Percentiles rank a stretch among this genome's conserved stretches.
Conservation (phyloP, 2,113 vertebrate genomes). For the Struthio camelus region DNA sequence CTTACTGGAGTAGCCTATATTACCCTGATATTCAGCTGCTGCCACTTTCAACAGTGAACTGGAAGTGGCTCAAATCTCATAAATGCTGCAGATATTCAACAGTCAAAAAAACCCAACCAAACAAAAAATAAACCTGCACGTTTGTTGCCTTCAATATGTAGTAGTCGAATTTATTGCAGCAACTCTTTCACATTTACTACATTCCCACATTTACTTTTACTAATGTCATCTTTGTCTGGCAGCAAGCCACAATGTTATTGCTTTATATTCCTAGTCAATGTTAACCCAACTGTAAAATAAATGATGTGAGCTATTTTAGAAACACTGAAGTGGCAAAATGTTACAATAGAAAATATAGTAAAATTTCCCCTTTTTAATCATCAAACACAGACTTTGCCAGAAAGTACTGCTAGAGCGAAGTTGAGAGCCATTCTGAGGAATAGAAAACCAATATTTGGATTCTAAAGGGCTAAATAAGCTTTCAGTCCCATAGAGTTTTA, state of each 20-base stretch:
- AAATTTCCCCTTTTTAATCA: background rate
- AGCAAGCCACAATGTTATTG: background rate
- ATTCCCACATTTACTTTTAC: background rate
- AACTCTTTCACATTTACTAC: background rate
- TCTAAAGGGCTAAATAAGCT: background rate
- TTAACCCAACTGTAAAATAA: slow-evolving; percentile 53
- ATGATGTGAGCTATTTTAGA: slow-evolving; percentile 40
- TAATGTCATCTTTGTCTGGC: background rate
- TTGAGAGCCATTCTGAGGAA: background rate
- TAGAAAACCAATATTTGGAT: background rate
- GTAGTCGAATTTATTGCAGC: background rate
- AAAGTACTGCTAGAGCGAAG: background rate
- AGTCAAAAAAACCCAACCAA: background rate
- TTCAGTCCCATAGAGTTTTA: background rate
- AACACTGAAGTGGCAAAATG: slow-evolving; percentile 41
- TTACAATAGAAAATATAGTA: background rate
- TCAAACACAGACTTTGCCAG: background rate
- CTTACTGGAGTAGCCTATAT: background rate
- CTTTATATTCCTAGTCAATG: slow-evolving; percentile 33
- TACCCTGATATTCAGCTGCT: background rate
- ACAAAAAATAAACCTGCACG: background rate
- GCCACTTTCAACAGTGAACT: background rate
- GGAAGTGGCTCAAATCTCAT: background rate
- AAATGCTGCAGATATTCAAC: background rate
- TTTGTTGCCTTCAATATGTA: background rate